Evolutionary conservation across 2,797 vertebrate species (phyloP).

Genomic region (Sandelia bainsii): DNA sequence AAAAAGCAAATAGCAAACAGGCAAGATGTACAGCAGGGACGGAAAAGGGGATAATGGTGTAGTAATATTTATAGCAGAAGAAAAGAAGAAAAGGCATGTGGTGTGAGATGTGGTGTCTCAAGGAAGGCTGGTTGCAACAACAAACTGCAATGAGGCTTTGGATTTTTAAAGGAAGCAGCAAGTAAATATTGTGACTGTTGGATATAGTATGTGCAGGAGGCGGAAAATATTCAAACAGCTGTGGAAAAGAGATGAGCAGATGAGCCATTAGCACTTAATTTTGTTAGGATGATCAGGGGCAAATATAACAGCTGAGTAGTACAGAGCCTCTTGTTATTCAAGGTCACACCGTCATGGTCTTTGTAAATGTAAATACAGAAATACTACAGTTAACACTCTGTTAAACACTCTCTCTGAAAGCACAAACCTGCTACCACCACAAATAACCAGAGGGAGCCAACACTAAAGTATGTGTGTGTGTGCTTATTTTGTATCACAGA

Average conservation of each 20-base stretch:
- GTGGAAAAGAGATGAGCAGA: constrained; percentile 10
- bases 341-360: constrained; percentile 19
- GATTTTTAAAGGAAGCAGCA: constrained; percentile 36
- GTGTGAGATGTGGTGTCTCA: neutral
- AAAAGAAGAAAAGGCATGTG: neutral
- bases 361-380: constrained; percentile 16
- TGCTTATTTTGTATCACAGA: constrained; percentile 77
- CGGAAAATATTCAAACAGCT: constrained; percentile 17
- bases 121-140: constrained; percentile 26
- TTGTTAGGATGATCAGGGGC: neutral
- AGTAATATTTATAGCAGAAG: constrained; percentile 16
- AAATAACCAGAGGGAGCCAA: neutral
- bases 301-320: neutral
- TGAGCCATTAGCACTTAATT: constrained; percentile 2
- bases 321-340: constrained; percentile 27
- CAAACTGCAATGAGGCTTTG: constrained; percentile 10
- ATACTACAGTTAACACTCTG: constrained; percentile 2
- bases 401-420: neutral
- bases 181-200: constrained; percentile 36
- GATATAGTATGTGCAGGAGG: constrained; percentile 13
- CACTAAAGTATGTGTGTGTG: constrained; percentile 18
- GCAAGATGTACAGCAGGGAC: neutral
- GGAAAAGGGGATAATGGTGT: constrained; percentile 1
- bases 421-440: neutral
- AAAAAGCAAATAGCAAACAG: constrained; percentile 20